Conservation (phyloP, 2,888 invertebrate genomes). For the Gastracanthus pulcherrimus region DNA sequence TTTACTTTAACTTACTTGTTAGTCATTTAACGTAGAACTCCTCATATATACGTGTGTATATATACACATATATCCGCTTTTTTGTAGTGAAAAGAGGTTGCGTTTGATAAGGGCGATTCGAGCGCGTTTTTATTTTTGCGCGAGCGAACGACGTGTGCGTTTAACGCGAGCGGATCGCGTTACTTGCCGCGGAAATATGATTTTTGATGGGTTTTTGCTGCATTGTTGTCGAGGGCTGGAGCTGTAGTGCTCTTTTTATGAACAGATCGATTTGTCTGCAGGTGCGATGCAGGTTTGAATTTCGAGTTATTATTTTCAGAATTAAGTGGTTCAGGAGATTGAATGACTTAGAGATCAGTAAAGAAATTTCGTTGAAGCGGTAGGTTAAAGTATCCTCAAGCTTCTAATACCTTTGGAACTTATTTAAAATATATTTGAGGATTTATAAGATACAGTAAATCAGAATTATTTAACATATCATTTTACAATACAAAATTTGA, state of each 20-base stretch:
- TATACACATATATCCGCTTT: neutral
- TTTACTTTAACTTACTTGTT: no score
- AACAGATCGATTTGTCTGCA: neutral
- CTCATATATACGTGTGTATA: neutral
- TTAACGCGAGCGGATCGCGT: neutral
- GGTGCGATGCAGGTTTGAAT: neutral
- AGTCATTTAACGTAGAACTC: no score
- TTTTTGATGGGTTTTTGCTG: neutral
- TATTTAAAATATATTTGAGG: no score
- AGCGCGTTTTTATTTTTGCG: neutral
- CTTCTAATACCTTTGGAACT: no score
- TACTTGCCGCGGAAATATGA: neutral
- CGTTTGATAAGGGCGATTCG: conserved; percentile 3
- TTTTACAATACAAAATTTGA: no score
- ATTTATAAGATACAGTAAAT: no score
- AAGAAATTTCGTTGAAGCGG: neutral
- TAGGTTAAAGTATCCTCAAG: no score
- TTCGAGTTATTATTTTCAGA: no score
- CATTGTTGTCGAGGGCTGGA: neutral
- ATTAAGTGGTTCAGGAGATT: neutral
- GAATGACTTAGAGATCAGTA: no score
- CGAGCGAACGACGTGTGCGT: neutral
- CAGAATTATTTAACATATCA: no score
- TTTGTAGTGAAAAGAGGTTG: neutral
- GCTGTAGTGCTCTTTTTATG: neutral